Evolutionary conservation across 2,888 invertebrate species (phyloP).

Genomic region (Pogonocherus hispidulus): DNA sequence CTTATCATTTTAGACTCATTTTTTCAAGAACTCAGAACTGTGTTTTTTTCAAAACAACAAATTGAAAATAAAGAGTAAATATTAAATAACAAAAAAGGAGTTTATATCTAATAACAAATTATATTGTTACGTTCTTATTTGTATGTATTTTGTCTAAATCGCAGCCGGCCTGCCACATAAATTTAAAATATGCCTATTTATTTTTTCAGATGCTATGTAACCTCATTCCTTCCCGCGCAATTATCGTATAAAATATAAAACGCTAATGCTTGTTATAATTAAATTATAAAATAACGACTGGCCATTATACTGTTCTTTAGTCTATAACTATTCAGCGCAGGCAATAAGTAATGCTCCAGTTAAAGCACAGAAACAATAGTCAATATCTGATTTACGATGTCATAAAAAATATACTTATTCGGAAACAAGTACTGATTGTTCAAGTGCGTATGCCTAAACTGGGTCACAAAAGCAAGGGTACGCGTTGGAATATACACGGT

Average conservation of each 20-base stretch:
- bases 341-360: conserved; percentile 15
- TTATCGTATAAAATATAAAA: conserved; percentile 7
- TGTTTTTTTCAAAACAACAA: too few relatives aligned
- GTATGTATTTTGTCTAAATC: too few relatives aligned
- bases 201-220: background rate
- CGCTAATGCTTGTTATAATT: conserved; percentile 1
- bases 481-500: too few relatives aligned
- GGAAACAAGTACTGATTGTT: background rate
- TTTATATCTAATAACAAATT: too few relatives aligned
- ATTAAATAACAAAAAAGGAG: too few relatives aligned
- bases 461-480: background rate
- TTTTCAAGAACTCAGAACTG: too few relatives aligned
- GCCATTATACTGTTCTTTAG: conserved; percentile 6
- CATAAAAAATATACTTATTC: conserved; percentile 3
- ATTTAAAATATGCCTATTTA: too few relatives aligned
- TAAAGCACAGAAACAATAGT: conserved; percentile 13
- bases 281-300: conserved; percentile 12
- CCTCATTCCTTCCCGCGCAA: background rate
- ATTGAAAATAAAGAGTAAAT: too few relatives aligned
- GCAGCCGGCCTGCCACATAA: too few relatives aligned
- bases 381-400: background rate
- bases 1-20: too few relatives aligned
- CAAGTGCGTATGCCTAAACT: background rate
- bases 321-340: background rate
- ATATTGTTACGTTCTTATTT: too few relatives aligned